These are phyloP conservation scores for Tragelaphus strepsiceros DNA, from an alignment of 2,113 vertebrate genomes.

Conservation along the genomic window DNA sequence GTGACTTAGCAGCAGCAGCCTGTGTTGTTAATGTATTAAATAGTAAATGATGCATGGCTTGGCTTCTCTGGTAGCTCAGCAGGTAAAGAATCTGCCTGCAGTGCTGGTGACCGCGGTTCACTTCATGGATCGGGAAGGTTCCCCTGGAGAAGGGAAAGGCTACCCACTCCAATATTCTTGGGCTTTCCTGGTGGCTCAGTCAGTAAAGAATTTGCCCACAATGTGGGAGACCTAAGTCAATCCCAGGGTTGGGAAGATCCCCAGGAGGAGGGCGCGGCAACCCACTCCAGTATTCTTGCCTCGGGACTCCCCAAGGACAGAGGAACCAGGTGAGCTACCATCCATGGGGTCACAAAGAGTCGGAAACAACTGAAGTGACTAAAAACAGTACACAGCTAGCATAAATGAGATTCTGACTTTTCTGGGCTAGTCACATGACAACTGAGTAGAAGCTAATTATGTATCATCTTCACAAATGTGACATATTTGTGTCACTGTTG, in stretches of 20 bases:
- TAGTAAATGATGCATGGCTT: neutral
- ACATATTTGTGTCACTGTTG: neutral
- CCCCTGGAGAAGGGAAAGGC: neutral
- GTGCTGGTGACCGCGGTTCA: accelerated
- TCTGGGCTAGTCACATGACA: neutral
- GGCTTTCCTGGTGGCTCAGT: neutral
- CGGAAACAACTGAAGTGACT: neutral
- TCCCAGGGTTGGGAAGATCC: neutral
- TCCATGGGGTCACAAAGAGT: neutral
- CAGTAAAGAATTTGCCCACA: neutral
- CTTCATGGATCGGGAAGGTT: neutral
- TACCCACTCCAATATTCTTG: neutral
- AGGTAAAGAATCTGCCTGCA: neutral
- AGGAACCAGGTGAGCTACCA: neutral
- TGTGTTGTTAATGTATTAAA: neutral
- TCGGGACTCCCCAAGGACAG: neutral
- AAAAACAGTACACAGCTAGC: neutral
- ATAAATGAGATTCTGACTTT: neutral
- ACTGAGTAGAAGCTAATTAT: neutral
- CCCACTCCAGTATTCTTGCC: neutral
- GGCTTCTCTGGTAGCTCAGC: neutral
- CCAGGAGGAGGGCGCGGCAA: neutral
- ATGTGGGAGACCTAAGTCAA: neutral
- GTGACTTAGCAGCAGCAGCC: no score
- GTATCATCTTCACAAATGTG: neutral